Conservation (phyloP, 2,113 vertebrate genomes). For the Salvelinus fontinalis region DNA sequence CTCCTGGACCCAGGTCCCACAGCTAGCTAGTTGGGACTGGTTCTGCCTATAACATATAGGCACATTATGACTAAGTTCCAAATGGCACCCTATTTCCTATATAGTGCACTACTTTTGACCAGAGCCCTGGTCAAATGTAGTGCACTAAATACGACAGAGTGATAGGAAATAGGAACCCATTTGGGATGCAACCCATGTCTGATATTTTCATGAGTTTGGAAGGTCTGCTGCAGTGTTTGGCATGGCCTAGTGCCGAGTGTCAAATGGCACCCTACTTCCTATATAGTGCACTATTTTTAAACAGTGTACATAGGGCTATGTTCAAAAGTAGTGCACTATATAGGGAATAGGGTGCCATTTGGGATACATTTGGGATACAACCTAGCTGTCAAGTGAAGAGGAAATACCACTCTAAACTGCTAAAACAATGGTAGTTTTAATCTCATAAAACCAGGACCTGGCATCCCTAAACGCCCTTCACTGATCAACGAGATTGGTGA, state of each 20-base stretch:
- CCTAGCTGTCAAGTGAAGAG: slow-evolving; percentile 27
- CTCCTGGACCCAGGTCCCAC: background rate
- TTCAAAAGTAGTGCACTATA: too few relatives aligned
- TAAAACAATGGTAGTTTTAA: slow-evolving; percentile 63
- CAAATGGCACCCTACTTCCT: too few relatives aligned
- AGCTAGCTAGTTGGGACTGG: background rate
- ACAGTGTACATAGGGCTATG: too few relatives aligned
- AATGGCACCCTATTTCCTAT: too few relatives aligned
- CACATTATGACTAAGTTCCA: too few relatives aligned
- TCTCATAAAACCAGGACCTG: slow-evolving; percentile 30
- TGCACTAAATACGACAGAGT: too few relatives aligned
- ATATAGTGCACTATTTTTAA: too few relatives aligned
- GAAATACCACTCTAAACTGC: slow-evolving; percentile 65
- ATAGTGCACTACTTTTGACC: too few relatives aligned
- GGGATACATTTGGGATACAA: slow-evolving; percentile 22
- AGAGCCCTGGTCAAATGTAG: too few relatives aligned
- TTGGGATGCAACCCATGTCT: background rate
- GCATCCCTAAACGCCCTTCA: slow-evolving; percentile 12
- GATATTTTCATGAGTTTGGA: slow-evolving; percentile 27
- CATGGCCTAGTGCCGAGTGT: background rate
- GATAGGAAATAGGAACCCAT: too few relatives aligned
- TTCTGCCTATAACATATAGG: too few relatives aligned
- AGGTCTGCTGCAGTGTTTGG: slow-evolving; percentile 38
- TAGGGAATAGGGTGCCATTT: too few relatives aligned
- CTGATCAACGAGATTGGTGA: background rate